Evolutionary conservation across 2,888 invertebrate species (phyloP), one percentile per base, ranked within the genome.

Genomic region (Brachyopa scutellaris): DNA sequence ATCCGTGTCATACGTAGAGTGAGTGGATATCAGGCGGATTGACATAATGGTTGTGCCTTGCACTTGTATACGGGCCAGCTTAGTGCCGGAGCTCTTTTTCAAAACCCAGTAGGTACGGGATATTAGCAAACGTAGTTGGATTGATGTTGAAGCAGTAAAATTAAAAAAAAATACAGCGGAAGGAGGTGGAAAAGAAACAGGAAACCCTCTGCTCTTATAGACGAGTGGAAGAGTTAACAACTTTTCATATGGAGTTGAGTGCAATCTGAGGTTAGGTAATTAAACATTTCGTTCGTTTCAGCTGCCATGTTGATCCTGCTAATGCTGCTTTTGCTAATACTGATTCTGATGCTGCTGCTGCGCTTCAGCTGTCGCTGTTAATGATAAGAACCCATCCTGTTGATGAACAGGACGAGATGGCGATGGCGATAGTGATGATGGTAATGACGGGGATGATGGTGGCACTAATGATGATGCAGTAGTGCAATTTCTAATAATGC

Each of bases 241-340:
- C 83, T 84, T 84, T 85, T 84, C 85, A 72, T 72, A 85, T 84
- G 70, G 79, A 85, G 85, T 84, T 85, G 85, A 85, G 85, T 85
- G 85, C 85, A 85, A 85, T 85, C 84, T 85, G 85, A 85, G 85
- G 85, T 85, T 85, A 85, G 85, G 85, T 85, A 85, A 85, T 85
- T 85, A 85, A 85, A 85, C 85, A 85, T 85, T 85, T 78, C 82
- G 70, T 82, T 82, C 77, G 66, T 82, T 76, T 82, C 70, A 72
- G 77, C 77, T 82, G 66, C 59, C 61, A 72, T 82, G 82, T 77
- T 82, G 82, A 82, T 82, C 76, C 77, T 82, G 76, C 70, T 82
- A 82, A 76, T 82, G 69, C 80, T 45, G 36, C 38, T 67, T 17
- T 38, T 59, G 66, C 64, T 72, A 57, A 66, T 78, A 72, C 51